Percentiles rank a stretch among this genome's conserved stretches.
These are phyloP conservation scores for Pelagia noctiluca DNA, from an alignment of 30 jellyfish, hydroid and myxozoan genomes.

Conservation along the genomic window DNA sequence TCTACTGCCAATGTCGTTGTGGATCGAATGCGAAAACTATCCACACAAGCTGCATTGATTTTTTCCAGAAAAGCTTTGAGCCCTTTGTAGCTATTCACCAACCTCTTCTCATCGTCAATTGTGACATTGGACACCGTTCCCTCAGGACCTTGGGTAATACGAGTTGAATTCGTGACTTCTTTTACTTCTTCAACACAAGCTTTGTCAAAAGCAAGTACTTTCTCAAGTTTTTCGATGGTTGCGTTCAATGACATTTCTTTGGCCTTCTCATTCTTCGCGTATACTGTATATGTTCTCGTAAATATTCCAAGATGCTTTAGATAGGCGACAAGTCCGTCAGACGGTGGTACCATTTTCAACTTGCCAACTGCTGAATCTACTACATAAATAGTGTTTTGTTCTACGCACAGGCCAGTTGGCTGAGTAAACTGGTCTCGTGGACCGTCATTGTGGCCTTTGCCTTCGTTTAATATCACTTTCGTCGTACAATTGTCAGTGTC, in stretches of 20 bases:
- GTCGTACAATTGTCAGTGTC: background rate
- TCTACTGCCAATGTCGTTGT: too few species aligned
- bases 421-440: constrained; percentile 15
- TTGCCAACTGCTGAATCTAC: constrained; percentile 27
- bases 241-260: background rate
- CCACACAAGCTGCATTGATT: constrained; percentile 10
- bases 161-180: background rate
- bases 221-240: background rate
- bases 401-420: constrained; percentile 46
- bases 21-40: too few species aligned
- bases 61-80: background rate
- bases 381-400: background rate
- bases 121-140: constrained; percentile 32
- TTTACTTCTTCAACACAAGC: constrained; percentile 20
- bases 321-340: constrained; percentile 7
- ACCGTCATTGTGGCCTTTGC: constrained; percentile 26
- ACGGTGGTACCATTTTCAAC: background rate
- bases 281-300: background rate
- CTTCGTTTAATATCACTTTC: background rate
- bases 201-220: constrained; percentile 6
- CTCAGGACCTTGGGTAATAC: constrained; percentile 27
- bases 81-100: background rate
- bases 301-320: background rate
- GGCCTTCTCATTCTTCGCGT: constrained; percentile 4
- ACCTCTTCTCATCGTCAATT: constrained; percentile 4